phyloP scores from a whole-genome alignment of 2,113 vertebrate species.

The Physeter macrocephalus region DNA sequence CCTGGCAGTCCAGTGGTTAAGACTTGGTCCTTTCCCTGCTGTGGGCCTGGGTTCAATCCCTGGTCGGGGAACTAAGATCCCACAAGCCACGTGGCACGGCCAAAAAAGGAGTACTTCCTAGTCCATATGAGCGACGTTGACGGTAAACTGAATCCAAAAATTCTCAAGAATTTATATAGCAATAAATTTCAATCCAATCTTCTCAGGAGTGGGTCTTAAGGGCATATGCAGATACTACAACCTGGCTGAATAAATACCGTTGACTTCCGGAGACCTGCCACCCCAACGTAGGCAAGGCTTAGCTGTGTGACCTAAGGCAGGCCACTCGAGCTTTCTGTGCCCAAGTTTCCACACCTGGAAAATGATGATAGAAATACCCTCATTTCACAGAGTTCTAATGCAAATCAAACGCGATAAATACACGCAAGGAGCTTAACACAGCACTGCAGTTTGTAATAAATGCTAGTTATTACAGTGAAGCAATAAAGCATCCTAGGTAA shows the following conservation, averaged over 20 bases:
- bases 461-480: neutral
- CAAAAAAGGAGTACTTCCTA: neutral
- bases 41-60: too few relatives aligned
- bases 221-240: neutral
- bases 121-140: neutral
- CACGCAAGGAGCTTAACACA: neutral
- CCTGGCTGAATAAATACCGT: conserved; percentile 46
- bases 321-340: neutral
- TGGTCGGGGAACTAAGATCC: too few relatives aligned
- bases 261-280: neutral
- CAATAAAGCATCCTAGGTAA: neutral
- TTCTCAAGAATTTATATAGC: conserved; percentile 23
- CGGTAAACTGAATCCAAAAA: conserved; percentile 45
- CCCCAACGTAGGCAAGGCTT: neutral
- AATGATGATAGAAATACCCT: neutral
- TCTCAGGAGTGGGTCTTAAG: conserved; percentile 22
- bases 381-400: neutral
- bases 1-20: too few relatives aligned
- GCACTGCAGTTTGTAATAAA: neutral
- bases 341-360: neutral
- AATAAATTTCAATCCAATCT: conserved; percentile 47
- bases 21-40: too few relatives aligned
- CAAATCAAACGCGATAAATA: neutral
- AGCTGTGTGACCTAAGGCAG: neutral
- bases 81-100: too few relatives aligned